Conservation (phyloP, 2,113 vertebrate species). For the Rhipidura dahli region DNA sequence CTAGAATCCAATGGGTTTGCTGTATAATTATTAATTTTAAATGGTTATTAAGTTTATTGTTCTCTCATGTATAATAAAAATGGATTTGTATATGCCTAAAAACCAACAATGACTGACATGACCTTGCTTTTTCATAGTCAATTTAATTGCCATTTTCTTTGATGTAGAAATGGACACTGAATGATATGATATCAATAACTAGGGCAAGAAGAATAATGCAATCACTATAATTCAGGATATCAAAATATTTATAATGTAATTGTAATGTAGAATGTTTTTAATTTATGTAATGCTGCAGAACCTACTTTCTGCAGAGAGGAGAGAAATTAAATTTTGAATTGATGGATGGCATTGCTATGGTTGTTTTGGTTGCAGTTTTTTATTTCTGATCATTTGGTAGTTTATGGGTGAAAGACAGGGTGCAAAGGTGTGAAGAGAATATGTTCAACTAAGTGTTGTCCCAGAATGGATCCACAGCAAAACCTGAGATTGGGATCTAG, state of each 20-base stretch:
- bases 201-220: background rate
- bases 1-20: background rate
- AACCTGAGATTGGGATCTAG: background rate
- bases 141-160: background rate
- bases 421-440: background rate
- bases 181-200: background rate
- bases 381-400: background rate
- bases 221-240: background rate
- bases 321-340: background rate
- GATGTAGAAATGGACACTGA: background rate
- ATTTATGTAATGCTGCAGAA: background rate
- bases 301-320: background rate
- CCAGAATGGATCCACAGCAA: background rate
- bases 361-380: background rate
- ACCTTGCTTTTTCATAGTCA: background rate
- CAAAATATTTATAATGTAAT: background rate
- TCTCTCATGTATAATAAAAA: background rate
- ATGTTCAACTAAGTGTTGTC: background rate
- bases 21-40: background rate
- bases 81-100: background rate
- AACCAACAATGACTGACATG: background rate
- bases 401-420: background rate
- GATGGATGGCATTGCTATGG: background rate
- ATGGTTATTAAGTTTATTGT: background rate
- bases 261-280: background rate